These are phyloP conservation scores for Salvelinus sp. DNA, from an alignment of 2,113 vertebrate species.

Conservation along the genomic window DNA sequence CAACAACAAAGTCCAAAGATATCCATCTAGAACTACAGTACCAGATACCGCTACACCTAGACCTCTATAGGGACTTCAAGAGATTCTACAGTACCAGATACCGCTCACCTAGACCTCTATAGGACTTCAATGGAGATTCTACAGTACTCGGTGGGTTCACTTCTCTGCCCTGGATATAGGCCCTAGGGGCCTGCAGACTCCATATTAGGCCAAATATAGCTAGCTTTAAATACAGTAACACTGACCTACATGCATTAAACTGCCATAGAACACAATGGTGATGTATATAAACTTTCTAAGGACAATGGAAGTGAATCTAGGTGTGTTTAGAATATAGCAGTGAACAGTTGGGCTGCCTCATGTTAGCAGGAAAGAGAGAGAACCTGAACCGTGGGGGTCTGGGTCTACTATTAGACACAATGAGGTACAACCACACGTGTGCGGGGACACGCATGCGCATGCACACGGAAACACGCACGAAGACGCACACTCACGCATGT, in stretches of 20 bases:
- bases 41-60: neutral
- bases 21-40: neutral
- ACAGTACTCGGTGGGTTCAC: neutral
- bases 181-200: neutral
- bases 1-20: conserved; percentile 15
- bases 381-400: neutral
- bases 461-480: neutral
- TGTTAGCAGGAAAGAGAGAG: neutral
- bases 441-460: neutral
- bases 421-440: neutral
- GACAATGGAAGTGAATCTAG: neutral
- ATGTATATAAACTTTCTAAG: neutral
- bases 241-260: neutral
- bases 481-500: neutral
- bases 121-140: neutral
- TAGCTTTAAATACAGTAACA: neutral
- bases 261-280: neutral
- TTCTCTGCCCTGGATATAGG: neutral
- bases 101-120: neutral
- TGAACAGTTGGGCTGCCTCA: neutral
- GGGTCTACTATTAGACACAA: neutral
- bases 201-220: neutral
- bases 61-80: conserved; percentile 2
- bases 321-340: neutral
- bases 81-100: neutral